Percentiles rank a stretch among this genome's conserved stretches.
Evolutionary conservation across 2,797 vertebrate species (phyloP).

Genomic region (Tenualosa thibaudeaui): DNA sequence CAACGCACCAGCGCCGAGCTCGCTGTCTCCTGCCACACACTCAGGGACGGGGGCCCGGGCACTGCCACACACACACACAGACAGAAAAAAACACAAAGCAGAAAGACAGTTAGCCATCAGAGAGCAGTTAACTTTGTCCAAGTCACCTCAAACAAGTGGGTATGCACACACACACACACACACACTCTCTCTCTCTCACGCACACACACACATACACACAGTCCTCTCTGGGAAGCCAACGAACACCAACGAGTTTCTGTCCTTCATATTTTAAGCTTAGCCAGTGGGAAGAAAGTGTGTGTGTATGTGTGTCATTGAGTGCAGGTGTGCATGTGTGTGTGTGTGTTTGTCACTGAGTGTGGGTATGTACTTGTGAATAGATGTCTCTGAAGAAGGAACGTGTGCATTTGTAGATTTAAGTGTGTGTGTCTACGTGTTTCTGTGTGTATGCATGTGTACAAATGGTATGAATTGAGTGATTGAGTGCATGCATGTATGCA

Average conservation of each 20-base stretch:
- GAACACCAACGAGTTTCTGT: not conserved
- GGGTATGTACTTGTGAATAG: too few relatives aligned
- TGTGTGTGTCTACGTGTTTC: not conserved
- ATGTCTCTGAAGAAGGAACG: too few relatives aligned
- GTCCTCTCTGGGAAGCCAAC: not conserved
- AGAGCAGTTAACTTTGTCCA: not conserved
- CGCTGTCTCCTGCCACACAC: conserved; percentile 85
- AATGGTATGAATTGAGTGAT: not conserved
- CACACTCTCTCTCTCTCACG: not conserved
- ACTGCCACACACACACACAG: conserved; percentile 69
- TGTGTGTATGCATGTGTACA: not conserved
- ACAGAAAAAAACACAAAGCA: conserved; percentile 27
- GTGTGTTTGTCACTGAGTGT: too few relatives aligned
- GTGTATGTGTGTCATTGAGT: too few relatives aligned
- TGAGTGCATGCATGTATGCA: not conserved
- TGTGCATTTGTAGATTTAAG: not conserved
- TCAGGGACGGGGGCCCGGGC: conserved; percentile 87
- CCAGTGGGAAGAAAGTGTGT: not conserved
- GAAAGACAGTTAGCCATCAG: conserved; percentile 17
- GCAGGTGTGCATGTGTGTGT: too few relatives aligned
- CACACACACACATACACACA: not conserved
- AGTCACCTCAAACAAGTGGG: not conserved
- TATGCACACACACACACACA: conserved; percentile 18
- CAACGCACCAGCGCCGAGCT: conserved; percentile 85
- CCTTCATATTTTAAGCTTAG: not conserved